Evolutionary conservation across 2,888 invertebrate species (phyloP).

Genomic region (Cyrtodaria siliqua): DNA sequence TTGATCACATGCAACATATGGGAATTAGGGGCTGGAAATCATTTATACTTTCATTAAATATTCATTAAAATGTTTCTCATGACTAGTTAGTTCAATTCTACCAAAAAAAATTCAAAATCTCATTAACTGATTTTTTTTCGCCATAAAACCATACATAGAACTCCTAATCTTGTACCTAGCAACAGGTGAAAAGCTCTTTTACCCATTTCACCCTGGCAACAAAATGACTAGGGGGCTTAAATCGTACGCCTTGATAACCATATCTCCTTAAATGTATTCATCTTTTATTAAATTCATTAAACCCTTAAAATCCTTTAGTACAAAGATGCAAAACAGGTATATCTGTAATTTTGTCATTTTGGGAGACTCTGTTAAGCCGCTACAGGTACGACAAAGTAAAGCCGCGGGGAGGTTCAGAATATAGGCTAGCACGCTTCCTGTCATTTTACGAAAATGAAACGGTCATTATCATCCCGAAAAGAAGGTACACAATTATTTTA

Average conservation of each 20-base stretch:
- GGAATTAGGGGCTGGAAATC: too few species aligned
- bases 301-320: conserved; percentile 13
- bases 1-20: too few species aligned
- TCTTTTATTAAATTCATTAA: conserved; percentile 3
- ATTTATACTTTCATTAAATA: too few species aligned
- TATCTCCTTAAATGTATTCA: neutral
- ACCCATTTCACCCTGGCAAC: conserved; percentile 11
- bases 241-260: neutral
- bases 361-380: neutral
- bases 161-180: too few species aligned
- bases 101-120: too few species aligned
- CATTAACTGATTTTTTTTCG: too few species aligned
- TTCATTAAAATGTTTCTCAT: too few species aligned
- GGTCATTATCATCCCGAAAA: neutral
- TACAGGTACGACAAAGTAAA: conserved; percentile 4
- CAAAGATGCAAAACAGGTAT: conserved; percentile 17
- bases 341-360: neutral
- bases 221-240: conserved; percentile 12
- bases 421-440: conserved; percentile 15
- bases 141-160: too few species aligned
- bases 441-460: conserved; percentile 12
- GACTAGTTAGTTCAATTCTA: too few species aligned
- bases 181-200: too few species aligned
- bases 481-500: conserved; percentile 17
- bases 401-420: conserved; percentile 13